Base-by-base conservation (phyloP, 2,888 invertebrate genomes). In the Thecophora atra region DNA sequence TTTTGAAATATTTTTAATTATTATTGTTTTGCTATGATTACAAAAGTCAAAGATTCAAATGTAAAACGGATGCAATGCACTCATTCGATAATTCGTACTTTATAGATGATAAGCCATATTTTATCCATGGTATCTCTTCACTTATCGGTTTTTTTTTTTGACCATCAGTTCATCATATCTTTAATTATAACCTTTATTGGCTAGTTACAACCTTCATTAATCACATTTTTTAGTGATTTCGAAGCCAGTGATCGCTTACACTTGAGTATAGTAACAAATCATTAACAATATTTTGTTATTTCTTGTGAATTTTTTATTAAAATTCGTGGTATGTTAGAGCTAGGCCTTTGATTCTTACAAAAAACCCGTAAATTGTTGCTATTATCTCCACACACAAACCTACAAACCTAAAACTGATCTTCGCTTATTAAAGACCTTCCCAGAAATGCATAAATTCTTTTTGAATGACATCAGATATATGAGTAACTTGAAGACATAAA, bases 401-500 rank as follows among this genome's bases (percentile, higher is more conserved):
- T n/a, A 26, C 24, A 26, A 15, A 15, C 26, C 21, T n/a, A 56
- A 54, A 54, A 58, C 6, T 11, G 13, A 47, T n/a, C 47, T 8
- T 19, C 19, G 24, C 26, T 28, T n/a, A 24, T n/a, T 3, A 13
- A 51, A 26, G 17, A 26, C 17, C 47, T 44, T 51, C 64, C 47
- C 7, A 26, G 28, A 47, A 47, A 47, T 64, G 24, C 64, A 64
- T 64, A 47, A 64, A 64, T 47, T 64, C 8, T 26, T n/a, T n/a
- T 51, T 8, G 21, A 15, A 64, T 64, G 64, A 64, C 64, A 64
- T 64, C 64, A 64, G 64, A 26, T 51, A 64, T 24, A 4, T 47
- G 5, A 47, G 47, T 11, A 11, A 11, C 11, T 37, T 37, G 37
- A 37, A 37, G 37, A 37, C 6, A 37, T 8, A 37, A 37, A 37